Base-by-base conservation (phyloP, 53 echinoderm and acorn worm species). In the Antedon mediterranea region DNA sequence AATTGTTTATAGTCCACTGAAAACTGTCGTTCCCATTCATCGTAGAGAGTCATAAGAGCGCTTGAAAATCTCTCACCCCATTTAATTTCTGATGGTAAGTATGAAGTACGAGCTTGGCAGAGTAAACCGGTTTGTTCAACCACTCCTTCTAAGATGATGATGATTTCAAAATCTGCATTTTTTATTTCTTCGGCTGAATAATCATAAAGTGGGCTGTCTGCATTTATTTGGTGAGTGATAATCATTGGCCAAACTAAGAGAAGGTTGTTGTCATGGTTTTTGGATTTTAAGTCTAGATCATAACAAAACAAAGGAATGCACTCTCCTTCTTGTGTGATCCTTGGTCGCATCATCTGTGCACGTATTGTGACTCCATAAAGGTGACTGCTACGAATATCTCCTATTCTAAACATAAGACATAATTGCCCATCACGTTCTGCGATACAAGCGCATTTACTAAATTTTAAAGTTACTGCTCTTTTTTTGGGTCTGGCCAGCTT, bases 111-210 rank as follows among this genome's bases (percentile, higher is more conserved):
- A 3, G 92, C 91, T 73, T 98, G 98, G 3, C 92, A 93, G 28
- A 92, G 92, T 32, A 98, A 82, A 1, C 98, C 98, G 0, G 98
- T 98, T 77, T 98, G 98, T 43, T 98, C 98, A 0, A 98, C 98
- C 0, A 98, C 88, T 4, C 98, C 98, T 71, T 98, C 98, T 23
- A 98, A 78, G 72, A 98, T 88, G 29, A 98, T 86, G 4, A 98
- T 88, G 33, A 98, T 89, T 83, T 98, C 98, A 93, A 98, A 98
- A 71, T 98, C 93, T 31, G 93, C 89, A 23, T 84, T 85, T 30
- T 88, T 79, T 15, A 98, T 76, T n/a, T 77, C 85, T 31, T 84
- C 85, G 11, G 88, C 84, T 5, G 86, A 84, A 80, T 86, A 86
- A 34, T 98, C 90, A 78, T 93, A 98, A 0, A 98, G 78, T 23